Conservation (phyloP, 2,113 vertebrate genomes). For the Pangasianodon hypophthalmus region DNA sequence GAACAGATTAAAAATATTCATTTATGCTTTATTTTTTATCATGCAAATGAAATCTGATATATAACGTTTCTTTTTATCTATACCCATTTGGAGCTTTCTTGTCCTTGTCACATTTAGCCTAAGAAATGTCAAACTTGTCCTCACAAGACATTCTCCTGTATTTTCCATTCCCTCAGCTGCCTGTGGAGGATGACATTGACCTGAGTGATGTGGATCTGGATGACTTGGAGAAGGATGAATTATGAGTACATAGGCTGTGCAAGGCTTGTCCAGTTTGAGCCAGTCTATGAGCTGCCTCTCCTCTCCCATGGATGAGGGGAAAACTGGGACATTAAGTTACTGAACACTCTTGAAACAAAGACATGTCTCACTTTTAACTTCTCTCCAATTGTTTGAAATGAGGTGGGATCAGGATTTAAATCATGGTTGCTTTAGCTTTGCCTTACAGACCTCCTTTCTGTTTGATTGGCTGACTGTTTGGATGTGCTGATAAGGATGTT, state of each 20-base stretch:
- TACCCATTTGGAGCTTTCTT: background rate
- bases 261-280: conserved; percentile 18
- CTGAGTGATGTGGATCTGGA: conserved; percentile 93
- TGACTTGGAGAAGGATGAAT: conserved; percentile 67
- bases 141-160: background rate
- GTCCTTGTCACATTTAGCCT: background rate
- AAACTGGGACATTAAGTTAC: conserved; percentile 38
- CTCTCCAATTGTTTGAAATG: conserved; percentile 25
- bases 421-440: conserved; percentile 16
- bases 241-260: conserved; percentile 49
- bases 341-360: conserved; percentile 46
- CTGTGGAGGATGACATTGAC: conserved; percentile 92
- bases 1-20: background rate
- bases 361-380: conserved; percentile 40
- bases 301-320: conserved; percentile 62
- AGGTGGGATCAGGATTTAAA: conserved; percentile 16
- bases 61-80: background rate
- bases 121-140: background rate
- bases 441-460: background rate
- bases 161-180: conserved; percentile 76
- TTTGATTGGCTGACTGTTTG: conserved; percentile 10
- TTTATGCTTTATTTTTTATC: background rate
- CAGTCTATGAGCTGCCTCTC: conserved; percentile 41
- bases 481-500: background rate
- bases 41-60: background rate